These are phyloP conservation scores for Antheraea assamensis DNA, from an alignment of 2,888 invertebrate genomes.

Conservation along the genomic window DNA sequence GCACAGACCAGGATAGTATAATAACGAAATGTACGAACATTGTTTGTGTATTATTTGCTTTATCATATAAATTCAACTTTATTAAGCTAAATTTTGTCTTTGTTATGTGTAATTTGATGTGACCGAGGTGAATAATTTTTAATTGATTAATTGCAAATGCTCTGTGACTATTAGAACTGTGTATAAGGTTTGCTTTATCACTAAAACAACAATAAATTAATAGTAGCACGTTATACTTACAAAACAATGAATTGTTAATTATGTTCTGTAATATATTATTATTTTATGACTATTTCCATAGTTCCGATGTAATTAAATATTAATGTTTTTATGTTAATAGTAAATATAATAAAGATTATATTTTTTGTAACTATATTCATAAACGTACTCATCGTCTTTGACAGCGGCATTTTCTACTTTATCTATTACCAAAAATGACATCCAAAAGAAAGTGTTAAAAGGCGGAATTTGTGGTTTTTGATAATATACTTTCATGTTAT, in stretches of 20 bases:
- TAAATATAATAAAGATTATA: neutral
- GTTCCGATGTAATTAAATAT: neutral
- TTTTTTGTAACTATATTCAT: slow-evolving; percentile 14
- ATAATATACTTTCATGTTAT: slow-evolving; percentile 59
- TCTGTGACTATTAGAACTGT: neutral
- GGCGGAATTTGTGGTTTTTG: slow-evolving; percentile 59
- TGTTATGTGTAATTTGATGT: neutral
- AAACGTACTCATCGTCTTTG: slow-evolving; percentile 23
- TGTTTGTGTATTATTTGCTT: neutral
- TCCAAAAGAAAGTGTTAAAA: slow-evolving; percentile 42
- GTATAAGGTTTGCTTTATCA: neutral
- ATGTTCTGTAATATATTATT: neutral
- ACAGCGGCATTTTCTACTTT: slow-evolving; percentile 28
- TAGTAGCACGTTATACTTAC: neutral
- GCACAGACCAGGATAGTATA: neutral
- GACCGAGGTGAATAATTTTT: neutral
- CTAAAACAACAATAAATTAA: neutral
- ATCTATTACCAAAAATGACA: slow-evolving; percentile 50
- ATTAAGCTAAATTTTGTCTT: neutral
- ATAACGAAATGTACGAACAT: neutral
- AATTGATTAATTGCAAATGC: neutral
- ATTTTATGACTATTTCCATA: neutral
- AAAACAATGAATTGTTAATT: neutral
- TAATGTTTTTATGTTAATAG: neutral
- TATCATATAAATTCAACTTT: neutral